Percentiles rank a stretch among this genome's conserved stretches.
These are phyloP conservation scores for Falco concolor DNA, from an alignment of 2,797 vertebrate species.

Conservation along the genomic window DNA sequence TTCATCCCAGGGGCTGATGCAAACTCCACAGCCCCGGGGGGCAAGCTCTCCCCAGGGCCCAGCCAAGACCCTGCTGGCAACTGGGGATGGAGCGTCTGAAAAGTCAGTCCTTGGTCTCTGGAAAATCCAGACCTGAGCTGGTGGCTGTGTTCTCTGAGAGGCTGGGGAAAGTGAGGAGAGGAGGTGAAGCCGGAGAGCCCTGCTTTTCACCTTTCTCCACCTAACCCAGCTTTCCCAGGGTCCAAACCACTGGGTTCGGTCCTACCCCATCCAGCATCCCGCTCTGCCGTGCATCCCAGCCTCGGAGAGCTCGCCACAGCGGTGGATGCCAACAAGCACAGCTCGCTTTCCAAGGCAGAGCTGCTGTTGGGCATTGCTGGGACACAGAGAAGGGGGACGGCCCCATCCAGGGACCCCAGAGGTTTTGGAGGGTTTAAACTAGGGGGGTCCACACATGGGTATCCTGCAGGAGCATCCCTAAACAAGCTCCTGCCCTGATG, in stretches of 20 bases:
- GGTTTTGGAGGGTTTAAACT: not conserved
- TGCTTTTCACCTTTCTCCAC: not conserved
- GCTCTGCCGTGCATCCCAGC: fast-evolving
- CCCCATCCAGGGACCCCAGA: not conserved
- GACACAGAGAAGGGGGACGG: not conserved
- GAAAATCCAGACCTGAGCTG: not conserved
- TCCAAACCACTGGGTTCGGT: not conserved
- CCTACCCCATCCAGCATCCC: not conserved
- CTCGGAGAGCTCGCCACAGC: fast-evolving
- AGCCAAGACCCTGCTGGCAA: not conserved
- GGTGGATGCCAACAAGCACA: not conserved
- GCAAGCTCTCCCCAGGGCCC: fast-evolving
- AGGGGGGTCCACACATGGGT: fast-evolving
- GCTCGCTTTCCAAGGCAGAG: not conserved
- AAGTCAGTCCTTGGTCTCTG: not conserved
- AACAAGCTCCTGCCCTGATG: not conserved
- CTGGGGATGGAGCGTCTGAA: not conserved
- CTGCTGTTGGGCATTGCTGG: fast-evolving
- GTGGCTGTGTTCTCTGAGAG: not conserved
- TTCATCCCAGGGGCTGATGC: not conserved
- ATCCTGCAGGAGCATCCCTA: not conserved
- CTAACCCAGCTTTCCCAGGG: not conserved
- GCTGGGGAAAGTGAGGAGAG: not conserved
- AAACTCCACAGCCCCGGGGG: fast-evolving
- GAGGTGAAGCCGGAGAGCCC: not conserved